Evolutionary conservation across 2,888 invertebrate species (phyloP).

Genomic region (Deladenus siricidicola): DNA sequence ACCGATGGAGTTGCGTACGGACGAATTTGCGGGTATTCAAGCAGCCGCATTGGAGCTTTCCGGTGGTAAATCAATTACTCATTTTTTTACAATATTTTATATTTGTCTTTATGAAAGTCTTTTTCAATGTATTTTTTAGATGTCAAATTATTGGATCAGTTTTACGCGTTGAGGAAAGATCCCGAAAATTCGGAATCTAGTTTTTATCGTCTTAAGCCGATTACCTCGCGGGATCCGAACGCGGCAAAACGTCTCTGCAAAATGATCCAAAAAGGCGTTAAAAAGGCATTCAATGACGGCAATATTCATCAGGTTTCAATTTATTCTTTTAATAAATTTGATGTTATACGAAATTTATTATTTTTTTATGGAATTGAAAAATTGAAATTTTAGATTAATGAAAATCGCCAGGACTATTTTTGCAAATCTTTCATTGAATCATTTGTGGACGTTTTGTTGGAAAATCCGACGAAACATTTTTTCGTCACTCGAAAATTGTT

Average conservation of each 20-base stretch:
- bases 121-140: conserved; percentile 37
- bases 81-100: not conserved
- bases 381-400: conserved; percentile 25
- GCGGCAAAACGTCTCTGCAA: conserved; percentile 14
- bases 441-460: conserved; percentile 17
- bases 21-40: conserved; percentile 55
- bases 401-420: conserved; percentile 36
- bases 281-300: conserved; percentile 26
- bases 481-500: conserved; percentile 23
- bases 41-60: conserved; percentile 51
- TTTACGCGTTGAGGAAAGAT: conserved; percentile 55
- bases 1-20: conserved; percentile 54
- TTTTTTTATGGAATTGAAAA: no score
- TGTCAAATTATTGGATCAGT: conserved; percentile 53
- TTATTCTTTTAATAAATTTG: no score
- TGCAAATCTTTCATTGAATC: conserved; percentile 33
- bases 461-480: conserved; percentile 12
- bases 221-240: conserved; percentile 8
- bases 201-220: conserved; percentile 30
- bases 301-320: conserved; percentile 15
- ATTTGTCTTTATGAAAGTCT: not conserved
- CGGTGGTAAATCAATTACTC: conserved; percentile 30
- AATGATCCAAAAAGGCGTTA: conserved; percentile 15
- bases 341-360: no score
- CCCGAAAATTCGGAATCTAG: conserved; percentile 21